phyloP scores from a whole-genome alignment of 2,888 invertebrate species.

The Drosophila paracracens region DNA sequence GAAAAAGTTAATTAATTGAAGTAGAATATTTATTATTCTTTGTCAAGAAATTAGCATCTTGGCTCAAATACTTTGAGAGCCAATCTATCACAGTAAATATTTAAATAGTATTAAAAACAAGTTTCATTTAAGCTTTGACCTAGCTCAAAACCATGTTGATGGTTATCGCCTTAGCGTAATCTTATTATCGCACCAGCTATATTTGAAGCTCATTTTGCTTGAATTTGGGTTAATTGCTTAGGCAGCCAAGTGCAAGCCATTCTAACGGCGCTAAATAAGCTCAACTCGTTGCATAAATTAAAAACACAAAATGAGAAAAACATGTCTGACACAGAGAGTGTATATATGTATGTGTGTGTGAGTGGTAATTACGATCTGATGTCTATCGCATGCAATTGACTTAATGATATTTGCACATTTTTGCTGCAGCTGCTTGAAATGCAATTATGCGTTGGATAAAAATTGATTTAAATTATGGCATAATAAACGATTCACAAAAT shows the following conservation, averaged over 20 bases:
- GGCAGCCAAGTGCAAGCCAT: slow-evolving; percentile 37
- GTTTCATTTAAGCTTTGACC: neutral
- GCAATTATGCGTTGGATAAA: slow-evolving; percentile 53
- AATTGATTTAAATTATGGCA: slow-evolving; percentile 55
- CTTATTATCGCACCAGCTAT: slow-evolving; percentile 38
- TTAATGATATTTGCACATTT: slow-evolving; percentile 63
- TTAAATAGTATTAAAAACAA: neutral
- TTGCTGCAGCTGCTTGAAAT: slow-evolving; percentile 51
- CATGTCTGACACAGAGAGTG: neutral
- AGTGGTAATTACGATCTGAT: slow-evolving; percentile 33
- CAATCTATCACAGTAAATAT: neutral
- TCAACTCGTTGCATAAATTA: slow-evolving; percentile 39
- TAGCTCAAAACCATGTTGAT: neutral
- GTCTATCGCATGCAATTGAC: slow-evolving; percentile 33
- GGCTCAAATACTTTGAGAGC: neutral
- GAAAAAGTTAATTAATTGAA: neutral
- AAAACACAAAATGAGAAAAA: slow-evolving; percentile 14
- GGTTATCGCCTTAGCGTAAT: slow-evolving; percentile 21
- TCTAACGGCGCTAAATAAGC: slow-evolving; percentile 47
- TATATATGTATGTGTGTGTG: neutral
- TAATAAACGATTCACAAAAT: slow-evolving; percentile 44
- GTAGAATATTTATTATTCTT: neutral
- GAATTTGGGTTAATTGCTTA: slow-evolving; percentile 69
- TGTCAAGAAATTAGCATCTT: neutral
- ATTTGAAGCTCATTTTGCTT: slow-evolving; percentile 46